phyloP scores from a whole-genome alignment of 2,888 invertebrate species.

The Drosophila putrida region DNA sequence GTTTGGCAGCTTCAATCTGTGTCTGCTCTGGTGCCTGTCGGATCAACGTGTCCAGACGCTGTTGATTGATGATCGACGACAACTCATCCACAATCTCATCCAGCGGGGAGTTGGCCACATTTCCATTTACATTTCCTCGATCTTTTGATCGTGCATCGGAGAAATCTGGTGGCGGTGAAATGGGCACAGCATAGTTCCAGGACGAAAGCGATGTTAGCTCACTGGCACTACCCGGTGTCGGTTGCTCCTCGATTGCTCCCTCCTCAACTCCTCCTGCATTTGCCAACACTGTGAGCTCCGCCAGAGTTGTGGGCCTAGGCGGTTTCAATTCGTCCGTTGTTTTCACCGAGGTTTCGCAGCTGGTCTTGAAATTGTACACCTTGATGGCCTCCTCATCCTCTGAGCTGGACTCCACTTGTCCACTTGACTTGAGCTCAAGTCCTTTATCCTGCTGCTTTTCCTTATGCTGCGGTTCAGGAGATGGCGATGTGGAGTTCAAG shows the following conservation, averaged over 20 bases:
- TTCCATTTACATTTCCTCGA: background rate
- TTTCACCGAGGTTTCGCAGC: constrained; percentile 82
- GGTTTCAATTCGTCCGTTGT: constrained; percentile 16
- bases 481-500: constrained; percentile 49
- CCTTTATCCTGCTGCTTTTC: background rate
- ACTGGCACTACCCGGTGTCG: constrained; percentile 62
- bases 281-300: constrained; percentile 42
- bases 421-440: constrained; percentile 45
- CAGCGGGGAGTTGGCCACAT: constrained; percentile 58
- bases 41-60: constrained; percentile 78
- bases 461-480: constrained; percentile 18
- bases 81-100: constrained; percentile 82
- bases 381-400: constrained; percentile 85
- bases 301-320: constrained; percentile 45
- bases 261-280: constrained; percentile 12
- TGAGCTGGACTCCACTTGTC: constrained; percentile 82
- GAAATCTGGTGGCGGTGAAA: constrained; percentile 84
- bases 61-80: constrained; percentile 75
- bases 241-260: constrained; percentile 5
- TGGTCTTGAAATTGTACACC: constrained; percentile 84
- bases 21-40: constrained; percentile 57
- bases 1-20: constrained; percentile 80
- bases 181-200: constrained; percentile 83
- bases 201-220: constrained; percentile 72
- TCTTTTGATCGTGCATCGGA: constrained; percentile 72